These are phyloP conservation scores for Heliocidaris erythrogramma DNA, from an alignment of 35 echinoderm and acorn worm genomes.

Conservation along the genomic window DNA sequence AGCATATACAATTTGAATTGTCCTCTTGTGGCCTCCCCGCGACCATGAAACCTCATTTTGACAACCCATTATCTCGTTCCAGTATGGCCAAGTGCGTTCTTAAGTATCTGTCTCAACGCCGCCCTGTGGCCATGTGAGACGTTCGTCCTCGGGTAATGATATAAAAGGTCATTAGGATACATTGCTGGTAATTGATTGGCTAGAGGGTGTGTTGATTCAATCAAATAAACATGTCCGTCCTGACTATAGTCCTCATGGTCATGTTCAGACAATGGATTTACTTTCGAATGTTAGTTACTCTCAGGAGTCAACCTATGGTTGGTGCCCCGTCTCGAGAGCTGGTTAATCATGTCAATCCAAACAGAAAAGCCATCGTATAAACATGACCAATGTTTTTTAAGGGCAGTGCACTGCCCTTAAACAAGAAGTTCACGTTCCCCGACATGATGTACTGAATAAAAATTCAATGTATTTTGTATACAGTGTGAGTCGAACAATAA, in stretches of 20 bases:
- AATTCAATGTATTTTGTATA: too few relatives aligned
- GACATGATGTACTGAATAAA: too few relatives aligned
- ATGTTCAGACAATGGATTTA: background rate
- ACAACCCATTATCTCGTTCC: background rate
- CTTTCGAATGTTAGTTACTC: background rate
- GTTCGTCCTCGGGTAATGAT: background rate
- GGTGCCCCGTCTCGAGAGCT: too few relatives aligned
- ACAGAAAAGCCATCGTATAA: too few relatives aligned
- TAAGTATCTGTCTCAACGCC: background rate
- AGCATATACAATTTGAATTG: too few relatives aligned
- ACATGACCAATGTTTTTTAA: too few relatives aligned
- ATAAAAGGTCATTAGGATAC: conserved; percentile 17
- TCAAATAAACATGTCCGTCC: background rate
- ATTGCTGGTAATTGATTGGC: background rate
- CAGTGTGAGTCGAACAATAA: too few relatives aligned
- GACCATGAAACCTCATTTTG: background rate
- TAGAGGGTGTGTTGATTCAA: background rate
- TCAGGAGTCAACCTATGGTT: too few relatives aligned
- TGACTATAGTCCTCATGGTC: background rate
- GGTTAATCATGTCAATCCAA: too few relatives aligned
- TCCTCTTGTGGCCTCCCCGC: background rate
- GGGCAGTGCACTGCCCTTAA: too few relatives aligned
- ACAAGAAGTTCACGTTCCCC: too few relatives aligned
- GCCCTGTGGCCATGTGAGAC: background rate
- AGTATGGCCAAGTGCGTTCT: background rate